Conservation (phyloP, 2,888 invertebrate species). For the Nephrotoma appendiculata region DNA sequence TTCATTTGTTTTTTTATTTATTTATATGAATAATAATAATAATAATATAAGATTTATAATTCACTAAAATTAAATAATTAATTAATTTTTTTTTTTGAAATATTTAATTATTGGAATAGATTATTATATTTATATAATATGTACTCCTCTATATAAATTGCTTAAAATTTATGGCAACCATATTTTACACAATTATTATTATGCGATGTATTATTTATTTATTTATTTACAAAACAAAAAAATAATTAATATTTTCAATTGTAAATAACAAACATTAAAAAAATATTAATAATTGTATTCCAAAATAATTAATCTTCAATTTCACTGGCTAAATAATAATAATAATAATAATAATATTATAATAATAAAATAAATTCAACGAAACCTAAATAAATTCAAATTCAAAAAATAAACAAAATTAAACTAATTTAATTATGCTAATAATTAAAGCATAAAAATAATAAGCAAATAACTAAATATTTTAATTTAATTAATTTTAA, state of each 20-base stretch:
- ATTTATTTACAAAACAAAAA: neutral
- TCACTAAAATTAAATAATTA: slow-evolving; percentile 5
- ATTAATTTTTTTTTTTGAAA: neutral
- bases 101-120: neutral
- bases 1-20: neutral
- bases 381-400: neutral
- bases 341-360: neutral
- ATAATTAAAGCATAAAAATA: neutral
- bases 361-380: neutral
- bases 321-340: neutral
- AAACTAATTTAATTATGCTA: neutral
- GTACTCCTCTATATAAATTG: neutral
- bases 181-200: neutral
- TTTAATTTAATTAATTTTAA: neutral
- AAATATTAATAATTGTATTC: neutral
- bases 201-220: neutral
- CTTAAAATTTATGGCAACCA: neutral
- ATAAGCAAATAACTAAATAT: neutral
- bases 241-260: neutral
- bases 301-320: neutral
- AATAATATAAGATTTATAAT: slow-evolving; percentile 3
- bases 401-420: neutral
- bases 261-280: neutral
- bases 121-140: neutral
- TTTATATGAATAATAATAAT: neutral